Base-by-base conservation (phyloP, 2,888 invertebrate genomes). In the Protodeltote pygarga region DNA sequence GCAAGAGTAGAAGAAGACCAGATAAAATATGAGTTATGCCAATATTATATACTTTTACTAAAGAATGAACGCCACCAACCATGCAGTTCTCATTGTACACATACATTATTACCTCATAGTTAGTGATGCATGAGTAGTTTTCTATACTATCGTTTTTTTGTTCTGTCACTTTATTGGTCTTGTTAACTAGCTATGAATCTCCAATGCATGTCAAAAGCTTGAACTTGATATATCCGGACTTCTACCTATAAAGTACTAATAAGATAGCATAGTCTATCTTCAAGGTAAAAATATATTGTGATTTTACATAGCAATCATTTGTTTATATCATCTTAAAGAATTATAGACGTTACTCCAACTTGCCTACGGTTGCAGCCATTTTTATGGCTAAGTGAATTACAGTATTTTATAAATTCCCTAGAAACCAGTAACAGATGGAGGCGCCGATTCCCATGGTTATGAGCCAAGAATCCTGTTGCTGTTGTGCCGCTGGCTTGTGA, bases 401-500 rank as follows among this genome's bases (percentile, higher is more conserved):
- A 52, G 27, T 21, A 38, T 25, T 42, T 55, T 34, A 50, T 39
- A 35, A 37, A 51, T 47, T 44, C 27, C 15, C 32, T 20, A 47
- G 48, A 48, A 62, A 59, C 71, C 27, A 32, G 61, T 46, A 37
- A 28, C 15, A 40, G 15, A 38, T 27, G 19, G 13, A 10, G 23
- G 8, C 40, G 31, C 47, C 41, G 28, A 55, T 71, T 77, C 68
- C 61, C 67, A 73, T 70, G 60, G 62, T 63, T 67, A 67, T 62
- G 51, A 49, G 46, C 42, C 42, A 50, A 63, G 73, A 67, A 73
- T 75, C 72, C 67, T 70, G 78, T 76, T 66, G 65, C 58, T 42
- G 49, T 34, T 29, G 48, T 29, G 55, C 70, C 55, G 60, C 60
- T 48, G 65, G 70, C 66, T 47, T 44, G 66, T 50, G 59, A 75